Base-by-base conservation (phyloP, 2,888 invertebrate species). In the Iphiclides podalirius region DNA sequence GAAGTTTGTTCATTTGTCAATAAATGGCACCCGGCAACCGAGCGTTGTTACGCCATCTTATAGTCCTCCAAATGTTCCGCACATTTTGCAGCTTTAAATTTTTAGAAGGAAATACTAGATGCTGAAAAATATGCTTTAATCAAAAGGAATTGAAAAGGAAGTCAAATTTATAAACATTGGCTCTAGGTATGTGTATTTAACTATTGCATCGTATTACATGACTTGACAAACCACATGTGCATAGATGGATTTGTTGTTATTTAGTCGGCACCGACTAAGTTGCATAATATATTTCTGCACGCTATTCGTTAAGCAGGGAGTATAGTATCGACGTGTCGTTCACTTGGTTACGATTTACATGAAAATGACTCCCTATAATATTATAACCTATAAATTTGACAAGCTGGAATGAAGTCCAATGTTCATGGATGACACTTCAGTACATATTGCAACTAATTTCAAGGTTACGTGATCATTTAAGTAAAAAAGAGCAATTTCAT, bases 11-110 rank as follows among this genome's bases (percentile, higher is more conserved):
- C 86, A 87, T 88, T 86, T 86, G 82, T 87, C 87, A 85, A 87
- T 87, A 85, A 71, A 72, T 80, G 79, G 79, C 79, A 87, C 85
- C 88, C 88, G 88, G 88, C 87, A 83, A 86, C 86, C 70, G 78
- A 81, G 84, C 84, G 85, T 83, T 86, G 80, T 88, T 89, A 89
- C 89, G 89, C 89, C 89, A 89, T 89, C 82, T 89, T 89, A 86
- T 54, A 79, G 80, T 81, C 79, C 74, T 80, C 78, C 77, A 84
- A 85, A 80, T 77, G 82, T 79, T 84, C 68, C 79, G 79, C 86
- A 82, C 82, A 80, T 86, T 86, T 84, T 76, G 70, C 78, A 75
- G 78, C 75, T 78, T 80, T 72, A 53, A 68, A 59, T 68, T 75
- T 68, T 63, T 72, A 69, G 74, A 71, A 78, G 74, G 74, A 65